A percentile compares a stretch with the other conserved stretches of the same genome.
These are phyloP conservation scores for Menura novaehollandiae DNA, from an alignment of 2,113 vertebrate species.

Conservation along the genomic window DNA sequence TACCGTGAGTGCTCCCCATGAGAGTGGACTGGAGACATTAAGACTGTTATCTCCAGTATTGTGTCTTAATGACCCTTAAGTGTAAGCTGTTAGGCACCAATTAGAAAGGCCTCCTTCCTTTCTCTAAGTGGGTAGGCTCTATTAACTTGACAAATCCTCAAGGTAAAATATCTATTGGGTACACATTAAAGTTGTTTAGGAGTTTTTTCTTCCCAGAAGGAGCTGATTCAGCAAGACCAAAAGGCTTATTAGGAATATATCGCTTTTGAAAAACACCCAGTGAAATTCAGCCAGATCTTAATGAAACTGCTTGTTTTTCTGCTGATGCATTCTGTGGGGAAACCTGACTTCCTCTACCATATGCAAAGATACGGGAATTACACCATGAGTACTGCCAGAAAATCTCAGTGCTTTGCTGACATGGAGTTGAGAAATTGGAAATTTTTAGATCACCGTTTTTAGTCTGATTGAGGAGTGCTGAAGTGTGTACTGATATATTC, in stretches of 20 bases:
- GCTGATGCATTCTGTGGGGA: background rate
- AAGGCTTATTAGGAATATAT: conserved; percentile 30
- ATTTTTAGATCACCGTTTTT: background rate
- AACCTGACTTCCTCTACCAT: background rate
- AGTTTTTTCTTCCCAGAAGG: conserved; percentile 22
- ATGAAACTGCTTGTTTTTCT: conserved; percentile 35
- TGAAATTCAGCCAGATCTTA: conserved; percentile 33
- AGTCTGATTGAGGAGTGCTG: background rate
- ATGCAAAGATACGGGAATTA: background rate
- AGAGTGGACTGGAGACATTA: conserved; percentile 45
- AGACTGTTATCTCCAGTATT: conserved; percentile 51
- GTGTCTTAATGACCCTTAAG: conserved; percentile 54
- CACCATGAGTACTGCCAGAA: background rate
- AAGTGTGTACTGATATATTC: background rate
- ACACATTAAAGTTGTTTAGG: conserved; percentile 45
- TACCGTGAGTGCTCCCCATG: conserved; percentile 42
- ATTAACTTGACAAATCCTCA: conserved; percentile 56
- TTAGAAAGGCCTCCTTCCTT: conserved; percentile 54
- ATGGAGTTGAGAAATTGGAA: background rate
- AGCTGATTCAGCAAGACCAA: conserved; percentile 48
- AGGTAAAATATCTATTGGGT: conserved; percentile 51
- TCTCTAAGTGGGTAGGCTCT: conserved; percentile 47
- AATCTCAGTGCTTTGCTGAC: background rate
- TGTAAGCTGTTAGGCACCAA: conserved; percentile 54
- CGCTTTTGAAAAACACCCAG: conserved; percentile 25